A percentile compares a stretch with the other conserved stretches of the same genome.
These are phyloP conservation scores for Oreochromis spilurus DNA, from an alignment of 2,113 vertebrate species.

Conservation along the genomic window DNA sequence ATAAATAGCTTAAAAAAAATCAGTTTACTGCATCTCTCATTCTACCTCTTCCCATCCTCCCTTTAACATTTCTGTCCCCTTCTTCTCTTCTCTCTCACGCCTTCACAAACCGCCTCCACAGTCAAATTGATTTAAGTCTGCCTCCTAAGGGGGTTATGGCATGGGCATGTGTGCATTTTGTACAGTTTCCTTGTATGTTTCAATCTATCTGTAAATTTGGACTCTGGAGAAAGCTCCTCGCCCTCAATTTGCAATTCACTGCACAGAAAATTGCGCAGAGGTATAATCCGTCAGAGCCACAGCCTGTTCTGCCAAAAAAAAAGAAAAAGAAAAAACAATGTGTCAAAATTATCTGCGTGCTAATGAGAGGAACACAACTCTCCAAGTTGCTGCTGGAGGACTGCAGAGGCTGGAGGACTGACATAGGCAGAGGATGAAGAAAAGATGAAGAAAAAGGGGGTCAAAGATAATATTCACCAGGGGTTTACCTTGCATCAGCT, in stretches of 20 bases:
- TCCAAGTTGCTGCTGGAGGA: neutral
- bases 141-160: slow-evolving; percentile 32
- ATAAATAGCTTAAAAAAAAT: neutral
- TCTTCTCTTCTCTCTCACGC: neutral
- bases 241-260: slow-evolving; percentile 14
- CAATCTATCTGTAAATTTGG: slow-evolving; percentile 20
- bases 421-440: slow-evolving; percentile 6
- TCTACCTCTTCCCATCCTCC: neutral
- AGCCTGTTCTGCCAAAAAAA: neutral
- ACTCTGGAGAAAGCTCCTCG: neutral
- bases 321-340: neutral
- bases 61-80: neutral
- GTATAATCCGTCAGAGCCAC: neutral
- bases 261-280: neutral
- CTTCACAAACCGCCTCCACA: slow-evolving; percentile 49
- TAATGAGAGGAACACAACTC: slow-evolving; percentile 15
- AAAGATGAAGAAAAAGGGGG: neutral
- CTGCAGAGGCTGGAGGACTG: slow-evolving; percentile 29
- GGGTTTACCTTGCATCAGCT: slow-evolving; percentile 75
- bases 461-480: neutral
- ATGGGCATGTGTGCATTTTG: slow-evolving; percentile 18
- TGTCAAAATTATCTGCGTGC: neutral
- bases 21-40: neutral
- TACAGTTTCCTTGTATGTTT: slow-evolving; percentile 1
- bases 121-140: slow-evolving; percentile 55